phyloP scores from a whole-genome alignment of 2,113 vertebrate genomes.

The Capricornis sumatraensis region DNA sequence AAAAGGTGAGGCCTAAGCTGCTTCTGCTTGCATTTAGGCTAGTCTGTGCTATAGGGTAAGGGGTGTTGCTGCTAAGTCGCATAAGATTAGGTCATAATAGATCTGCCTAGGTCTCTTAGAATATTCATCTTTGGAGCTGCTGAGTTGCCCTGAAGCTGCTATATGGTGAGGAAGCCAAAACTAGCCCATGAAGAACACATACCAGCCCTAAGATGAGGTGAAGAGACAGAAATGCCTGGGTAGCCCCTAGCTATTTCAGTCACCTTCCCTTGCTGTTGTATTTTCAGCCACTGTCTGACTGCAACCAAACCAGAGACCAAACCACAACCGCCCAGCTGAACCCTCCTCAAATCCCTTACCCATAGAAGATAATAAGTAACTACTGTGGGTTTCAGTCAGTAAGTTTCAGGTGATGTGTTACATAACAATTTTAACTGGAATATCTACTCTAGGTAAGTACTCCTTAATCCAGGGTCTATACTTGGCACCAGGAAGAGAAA shows the following conservation, averaged over 20 bases:
- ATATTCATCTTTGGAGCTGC: background rate
- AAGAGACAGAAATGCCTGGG: background rate
- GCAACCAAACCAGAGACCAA: background rate
- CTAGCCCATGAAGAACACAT: background rate
- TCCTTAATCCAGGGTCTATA: background rate
- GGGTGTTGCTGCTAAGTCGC: too few relatives aligned
- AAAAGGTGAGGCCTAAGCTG: background rate
- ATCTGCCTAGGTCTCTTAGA: background rate
- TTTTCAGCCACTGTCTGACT: background rate
- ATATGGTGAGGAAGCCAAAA: background rate
- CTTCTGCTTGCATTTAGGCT: background rate
- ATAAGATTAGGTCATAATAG: background rate
- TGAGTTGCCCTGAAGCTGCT: background rate
- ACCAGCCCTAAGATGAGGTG: background rate
- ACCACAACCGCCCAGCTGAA: background rate
- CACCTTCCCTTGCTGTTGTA: background rate
- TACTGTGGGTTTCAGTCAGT: background rate
- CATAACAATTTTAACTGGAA: background rate
- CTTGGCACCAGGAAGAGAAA: background rate
- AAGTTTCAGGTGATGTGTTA: background rate
- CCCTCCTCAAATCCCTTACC: background rate
- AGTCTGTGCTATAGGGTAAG: background rate
- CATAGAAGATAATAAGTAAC: background rate
- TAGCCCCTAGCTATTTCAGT: background rate
- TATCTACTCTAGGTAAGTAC: background rate